Evolutionary conservation across 1,140 invertebrate genomes (phyloP).

Genomic region (Dendroctonus ponderosae): DNA sequence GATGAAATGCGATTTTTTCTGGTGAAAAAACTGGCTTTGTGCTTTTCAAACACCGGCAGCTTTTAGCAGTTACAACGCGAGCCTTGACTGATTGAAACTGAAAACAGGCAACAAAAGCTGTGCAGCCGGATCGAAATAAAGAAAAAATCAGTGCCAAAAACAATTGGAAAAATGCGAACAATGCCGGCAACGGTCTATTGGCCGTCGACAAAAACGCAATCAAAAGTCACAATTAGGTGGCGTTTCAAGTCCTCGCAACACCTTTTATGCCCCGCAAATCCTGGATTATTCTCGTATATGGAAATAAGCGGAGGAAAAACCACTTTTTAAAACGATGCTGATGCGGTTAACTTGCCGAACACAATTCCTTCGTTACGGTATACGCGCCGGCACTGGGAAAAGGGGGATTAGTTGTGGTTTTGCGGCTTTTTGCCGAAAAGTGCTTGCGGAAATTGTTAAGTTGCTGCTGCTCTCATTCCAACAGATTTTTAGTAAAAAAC

Average conservation of each 20-base stretch:
- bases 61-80: no score
- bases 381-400: neutral
- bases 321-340: constrained; percentile 11
- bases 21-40: no score
- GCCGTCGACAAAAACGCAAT: constrained; percentile 26
- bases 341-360: constrained; percentile 23
- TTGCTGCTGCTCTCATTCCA: no score
- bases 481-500: no score
- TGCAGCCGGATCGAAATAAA: no score
- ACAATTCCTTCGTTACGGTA: constrained; percentile 26
- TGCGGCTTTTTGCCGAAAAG: no score
- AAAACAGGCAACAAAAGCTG: no score
- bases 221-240: constrained; percentile 28
- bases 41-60: no score
- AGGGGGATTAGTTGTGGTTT: no score
- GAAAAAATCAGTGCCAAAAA: neutral
- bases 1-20: no score
- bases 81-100: no score
- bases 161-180: constrained; percentile 1
- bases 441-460: no score
- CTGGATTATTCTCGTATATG: constrained; percentile 23
- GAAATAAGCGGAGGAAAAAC: constrained; percentile 7
- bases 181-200: neutral
- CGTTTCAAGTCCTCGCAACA: constrained; percentile 10
- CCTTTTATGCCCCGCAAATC: constrained; percentile 14